Conservation (phyloP, 2,113 vertebrate genomes). For the Ailurus styani region DNA sequence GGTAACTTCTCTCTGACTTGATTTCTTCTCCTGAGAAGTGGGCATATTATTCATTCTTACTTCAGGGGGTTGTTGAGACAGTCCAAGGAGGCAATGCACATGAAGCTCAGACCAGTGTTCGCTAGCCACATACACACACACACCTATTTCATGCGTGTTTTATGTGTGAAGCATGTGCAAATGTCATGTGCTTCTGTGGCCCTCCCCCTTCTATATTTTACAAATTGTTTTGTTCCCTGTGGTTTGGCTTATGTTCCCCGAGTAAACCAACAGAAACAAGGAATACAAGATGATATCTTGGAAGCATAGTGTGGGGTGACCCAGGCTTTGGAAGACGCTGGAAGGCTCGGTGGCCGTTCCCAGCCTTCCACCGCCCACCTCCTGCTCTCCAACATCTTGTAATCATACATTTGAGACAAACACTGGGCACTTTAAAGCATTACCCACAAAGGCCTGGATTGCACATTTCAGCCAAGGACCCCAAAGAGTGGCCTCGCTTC, state of each 20-base stretch:
- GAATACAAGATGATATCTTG: neutral
- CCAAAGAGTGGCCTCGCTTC: neutral
- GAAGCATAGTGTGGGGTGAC: neutral
- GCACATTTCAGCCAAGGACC: neutral
- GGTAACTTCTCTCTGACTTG: neutral
- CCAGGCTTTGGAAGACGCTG: neutral
- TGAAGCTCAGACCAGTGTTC: rapidly evolving
- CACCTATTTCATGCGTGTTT: rapidly evolving
- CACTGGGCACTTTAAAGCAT: neutral
- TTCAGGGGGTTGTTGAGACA: neutral
- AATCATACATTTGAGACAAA: neutral
- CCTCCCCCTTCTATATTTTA: neutral
- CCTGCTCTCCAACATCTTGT: neutral
- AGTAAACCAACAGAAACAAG: neutral
- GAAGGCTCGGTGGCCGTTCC: neutral
- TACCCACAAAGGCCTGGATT: neutral
- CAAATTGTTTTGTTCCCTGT: neutral
- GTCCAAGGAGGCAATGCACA: rapidly evolving
- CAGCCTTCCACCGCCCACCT: neutral
- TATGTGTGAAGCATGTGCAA: no score
- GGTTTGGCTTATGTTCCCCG: neutral
- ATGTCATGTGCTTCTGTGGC: rapidly evolving
- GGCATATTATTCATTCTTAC: neutral
- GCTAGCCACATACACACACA: rapidly evolving
- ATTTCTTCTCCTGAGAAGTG: neutral